Percentiles rank a stretch among this genome's conserved stretches.
phyloP scores from a whole-genome alignment of 2,797 vertebrate species.

The Acomys russatus region DNA sequence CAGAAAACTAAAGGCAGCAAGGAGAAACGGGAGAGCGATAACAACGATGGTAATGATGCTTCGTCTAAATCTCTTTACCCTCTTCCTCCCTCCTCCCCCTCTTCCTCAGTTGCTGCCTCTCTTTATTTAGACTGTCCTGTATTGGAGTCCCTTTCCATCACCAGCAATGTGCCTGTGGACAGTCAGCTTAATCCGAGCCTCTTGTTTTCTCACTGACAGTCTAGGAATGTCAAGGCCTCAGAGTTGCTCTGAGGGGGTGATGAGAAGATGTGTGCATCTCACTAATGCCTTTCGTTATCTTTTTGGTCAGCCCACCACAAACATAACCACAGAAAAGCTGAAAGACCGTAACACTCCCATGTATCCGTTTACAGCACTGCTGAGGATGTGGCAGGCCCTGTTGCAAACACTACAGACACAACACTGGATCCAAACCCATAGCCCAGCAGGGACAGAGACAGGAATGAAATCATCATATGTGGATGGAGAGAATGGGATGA shows the following conservation, averaged over 20 bases:
- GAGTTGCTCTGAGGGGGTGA: neutral
- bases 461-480: neutral
- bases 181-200: neutral
- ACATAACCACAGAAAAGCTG: neutral
- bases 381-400: neutral
- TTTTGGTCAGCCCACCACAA: neutral
- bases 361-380: neutral
- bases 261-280: neutral
- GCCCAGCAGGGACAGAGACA: no score
- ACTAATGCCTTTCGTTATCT: neutral
- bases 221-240: neutral
- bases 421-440: neutral
- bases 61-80: no score
- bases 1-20: neutral
- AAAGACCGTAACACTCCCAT: neutral
- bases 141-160: neutral
- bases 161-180: neutral
- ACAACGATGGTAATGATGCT: no score
- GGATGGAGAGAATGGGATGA: neutral
- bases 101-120: neutral
- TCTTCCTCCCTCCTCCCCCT: neutral
- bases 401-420: neutral
- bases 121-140: neutral
- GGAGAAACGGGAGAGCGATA: neutral
- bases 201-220: neutral